phyloP scores from a whole-genome alignment of 2,888 invertebrate species.

The Caenorhabditis afra region DNA sequence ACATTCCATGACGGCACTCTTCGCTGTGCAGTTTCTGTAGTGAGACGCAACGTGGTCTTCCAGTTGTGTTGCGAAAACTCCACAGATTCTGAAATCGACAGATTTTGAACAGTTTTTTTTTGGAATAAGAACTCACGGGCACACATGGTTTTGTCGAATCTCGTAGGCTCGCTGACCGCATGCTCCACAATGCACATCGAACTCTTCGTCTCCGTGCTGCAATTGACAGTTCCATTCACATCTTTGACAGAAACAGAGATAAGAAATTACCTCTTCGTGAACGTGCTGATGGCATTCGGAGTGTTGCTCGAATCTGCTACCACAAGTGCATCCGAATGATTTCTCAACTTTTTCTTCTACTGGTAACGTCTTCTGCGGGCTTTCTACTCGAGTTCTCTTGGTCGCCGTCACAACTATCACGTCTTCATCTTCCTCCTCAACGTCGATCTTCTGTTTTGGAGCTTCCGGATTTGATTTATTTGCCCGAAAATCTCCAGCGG shows the following conservation, averaged over 20 bases:
- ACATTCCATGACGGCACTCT: conserved; percentile 48
- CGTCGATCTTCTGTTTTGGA: neutral
- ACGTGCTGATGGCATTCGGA: conserved; percentile 45
- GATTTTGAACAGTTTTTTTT: no score
- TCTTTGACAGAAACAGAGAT: conserved; percentile 1
- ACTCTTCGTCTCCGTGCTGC: conserved; percentile 26
- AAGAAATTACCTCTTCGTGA: conserved; percentile 18
- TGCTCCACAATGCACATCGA: neutral
- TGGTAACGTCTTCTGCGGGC: neutral
- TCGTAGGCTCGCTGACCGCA: conserved; percentile 24
- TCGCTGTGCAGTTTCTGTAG: conserved; percentile 33
- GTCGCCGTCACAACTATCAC: conserved; percentile 1
- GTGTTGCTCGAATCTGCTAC: conserved; percentile 11
- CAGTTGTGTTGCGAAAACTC: conserved; percentile 17
- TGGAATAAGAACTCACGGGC: conserved; percentile 10
- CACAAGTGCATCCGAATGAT: conserved; percentile 18
- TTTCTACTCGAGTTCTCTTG: neutral
- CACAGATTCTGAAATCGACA: conserved; percentile 25
- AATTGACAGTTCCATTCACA: conserved; percentile 1
- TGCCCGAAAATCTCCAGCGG: neutral
- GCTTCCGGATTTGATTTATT: neutral
- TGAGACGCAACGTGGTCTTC: conserved; percentile 28
- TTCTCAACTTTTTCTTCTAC: neutral
- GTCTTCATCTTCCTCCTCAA: conserved; percentile 2
- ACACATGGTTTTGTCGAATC: conserved; percentile 13